Percentiles rank a stretch among this genome's conserved stretches.
Evolutionary conservation across 92 coral and sea anemone genomes (phyloP).

Genomic region (Bergia sp.): DNA sequence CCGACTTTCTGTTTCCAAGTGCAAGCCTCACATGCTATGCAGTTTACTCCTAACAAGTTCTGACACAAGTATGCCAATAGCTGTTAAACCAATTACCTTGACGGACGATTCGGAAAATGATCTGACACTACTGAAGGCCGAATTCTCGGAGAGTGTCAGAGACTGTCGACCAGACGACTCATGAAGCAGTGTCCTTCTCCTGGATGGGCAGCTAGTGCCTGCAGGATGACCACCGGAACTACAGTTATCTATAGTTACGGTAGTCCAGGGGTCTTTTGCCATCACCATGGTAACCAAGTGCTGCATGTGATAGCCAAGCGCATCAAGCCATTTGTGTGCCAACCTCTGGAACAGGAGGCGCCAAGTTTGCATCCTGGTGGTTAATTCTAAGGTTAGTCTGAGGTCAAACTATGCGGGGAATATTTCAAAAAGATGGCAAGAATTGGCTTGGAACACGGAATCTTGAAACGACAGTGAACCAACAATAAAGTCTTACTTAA

Average conservation of each 20-base stretch:
- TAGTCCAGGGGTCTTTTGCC: slow-evolving; percentile 72
- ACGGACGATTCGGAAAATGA: slow-evolving; percentile 28
- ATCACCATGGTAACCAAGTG: slow-evolving; percentile 64
- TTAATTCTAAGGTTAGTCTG: background rate
- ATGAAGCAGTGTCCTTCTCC: background rate
- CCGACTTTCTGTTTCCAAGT: too few relatives aligned
- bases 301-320: slow-evolving; percentile 69
- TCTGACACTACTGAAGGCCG: slow-evolving; percentile 75
- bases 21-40: too few relatives aligned
- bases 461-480: background rate
- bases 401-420: background rate
- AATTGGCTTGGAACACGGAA: too few relatives aligned
- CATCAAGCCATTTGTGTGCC: slow-evolving; percentile 79
- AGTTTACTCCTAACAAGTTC: background rate
- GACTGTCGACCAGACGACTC: slow-evolving; percentile 8
- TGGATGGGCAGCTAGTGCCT: slow-evolving; percentile 2
- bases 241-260: slow-evolving; percentile 26
- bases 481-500: background rate
- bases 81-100: slow-evolving; percentile 37
- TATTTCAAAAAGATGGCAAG: background rate
- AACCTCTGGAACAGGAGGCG: slow-evolving; percentile 78
- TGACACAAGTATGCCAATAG: background rate
- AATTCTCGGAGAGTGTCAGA: slow-evolving; percentile 67
- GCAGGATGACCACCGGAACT: slow-evolving; percentile 17
- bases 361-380: slow-evolving; percentile 85